A percentile compares a stretch with the other conserved stretches of the same genome.
Evolutionary conservation across 2,113 vertebrate species (phyloP).

Genomic region (Catagonus wagneri): DNA sequence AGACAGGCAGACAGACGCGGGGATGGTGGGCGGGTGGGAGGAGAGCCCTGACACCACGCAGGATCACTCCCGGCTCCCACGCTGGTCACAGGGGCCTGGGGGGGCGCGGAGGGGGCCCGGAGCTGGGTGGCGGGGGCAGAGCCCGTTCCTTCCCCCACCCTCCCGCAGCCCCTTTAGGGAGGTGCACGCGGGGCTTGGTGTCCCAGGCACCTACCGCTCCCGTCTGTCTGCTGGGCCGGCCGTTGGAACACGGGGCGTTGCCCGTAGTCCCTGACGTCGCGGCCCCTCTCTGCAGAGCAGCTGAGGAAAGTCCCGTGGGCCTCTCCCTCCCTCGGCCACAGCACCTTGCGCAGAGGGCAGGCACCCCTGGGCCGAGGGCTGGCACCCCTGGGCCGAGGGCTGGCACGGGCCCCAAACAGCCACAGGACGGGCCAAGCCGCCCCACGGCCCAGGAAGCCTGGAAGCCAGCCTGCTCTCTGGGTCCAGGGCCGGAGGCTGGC

Average conservation of each 20-base stretch:
- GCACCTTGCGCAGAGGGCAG: neutral
- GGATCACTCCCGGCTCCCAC: neutral
- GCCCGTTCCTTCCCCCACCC: neutral
- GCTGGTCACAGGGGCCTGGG: neutral
- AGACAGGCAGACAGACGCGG: neutral
- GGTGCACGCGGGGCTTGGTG: neutral
- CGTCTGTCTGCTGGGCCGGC: neutral
- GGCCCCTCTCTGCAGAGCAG: neutral
- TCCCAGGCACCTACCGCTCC: neutral
- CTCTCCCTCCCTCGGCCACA: slow-evolving; percentile 10
- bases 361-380: neutral
- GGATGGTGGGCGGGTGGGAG: neutral
- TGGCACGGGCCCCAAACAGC: neutral
- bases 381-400: neutral
- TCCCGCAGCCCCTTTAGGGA: neutral
- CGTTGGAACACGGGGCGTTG: neutral
- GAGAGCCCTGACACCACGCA: neutral
- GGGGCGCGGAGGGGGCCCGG: too few relatives aligned
- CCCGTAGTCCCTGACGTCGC: neutral
- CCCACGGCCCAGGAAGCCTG: slow-evolving; percentile 16
- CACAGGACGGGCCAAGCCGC: neutral
- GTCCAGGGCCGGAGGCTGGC: slow-evolving; percentile 13
- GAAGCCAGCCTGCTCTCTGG: neutral
- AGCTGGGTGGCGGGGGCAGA: neutral
- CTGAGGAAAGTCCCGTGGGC: slow-evolving; percentile 5